A percentile compares a stretch with the other conserved stretches of the same genome.
Conservation (phyloP, 53 echinoderm and acorn worm genomes). For the Pentamera pediparva region DNA sequence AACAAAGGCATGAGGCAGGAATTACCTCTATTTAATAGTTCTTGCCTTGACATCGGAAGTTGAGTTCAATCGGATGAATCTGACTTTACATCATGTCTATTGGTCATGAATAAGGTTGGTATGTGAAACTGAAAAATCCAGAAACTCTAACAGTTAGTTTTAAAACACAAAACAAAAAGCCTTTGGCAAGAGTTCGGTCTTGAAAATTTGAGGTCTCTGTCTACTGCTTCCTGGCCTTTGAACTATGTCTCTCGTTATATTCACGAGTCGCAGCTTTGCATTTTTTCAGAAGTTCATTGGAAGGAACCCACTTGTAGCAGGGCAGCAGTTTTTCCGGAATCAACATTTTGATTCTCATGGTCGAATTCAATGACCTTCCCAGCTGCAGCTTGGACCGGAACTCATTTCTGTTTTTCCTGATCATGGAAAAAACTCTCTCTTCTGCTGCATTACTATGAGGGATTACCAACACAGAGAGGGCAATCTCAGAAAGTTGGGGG, state of each 20-base stretch:
- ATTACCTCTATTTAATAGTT: too few species aligned
- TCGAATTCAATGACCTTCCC: too few species aligned
- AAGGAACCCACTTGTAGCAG: neutral
- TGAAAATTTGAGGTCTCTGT: neutral
- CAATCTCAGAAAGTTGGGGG: neutral
- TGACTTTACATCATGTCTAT: too few species aligned
- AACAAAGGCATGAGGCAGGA: too few species aligned
- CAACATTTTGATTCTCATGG: too few species aligned
- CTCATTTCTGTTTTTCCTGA: neutral
- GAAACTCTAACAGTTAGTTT: neutral
- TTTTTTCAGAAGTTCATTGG: neutral
- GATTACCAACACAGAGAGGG: conserved; percentile 26
- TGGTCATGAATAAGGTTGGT: too few species aligned
- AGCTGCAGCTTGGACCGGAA: neutral
- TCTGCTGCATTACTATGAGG: conserved; percentile 51
- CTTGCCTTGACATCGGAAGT: too few species aligned
- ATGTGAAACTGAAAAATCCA: neutral
- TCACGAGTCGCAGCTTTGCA: neutral
- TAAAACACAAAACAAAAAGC: neutral
- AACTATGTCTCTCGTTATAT: neutral
- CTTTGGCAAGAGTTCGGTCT: neutral
- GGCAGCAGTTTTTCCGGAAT: neutral
- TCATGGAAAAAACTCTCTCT: neutral
- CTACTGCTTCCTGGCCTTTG: neutral
- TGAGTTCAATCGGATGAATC: too few species aligned